A percentile compares a stretch with the other conserved stretches of the same genome.
phyloP scores from a whole-genome alignment of 2,888 invertebrate species.

The Dioctria rufipes region DNA sequence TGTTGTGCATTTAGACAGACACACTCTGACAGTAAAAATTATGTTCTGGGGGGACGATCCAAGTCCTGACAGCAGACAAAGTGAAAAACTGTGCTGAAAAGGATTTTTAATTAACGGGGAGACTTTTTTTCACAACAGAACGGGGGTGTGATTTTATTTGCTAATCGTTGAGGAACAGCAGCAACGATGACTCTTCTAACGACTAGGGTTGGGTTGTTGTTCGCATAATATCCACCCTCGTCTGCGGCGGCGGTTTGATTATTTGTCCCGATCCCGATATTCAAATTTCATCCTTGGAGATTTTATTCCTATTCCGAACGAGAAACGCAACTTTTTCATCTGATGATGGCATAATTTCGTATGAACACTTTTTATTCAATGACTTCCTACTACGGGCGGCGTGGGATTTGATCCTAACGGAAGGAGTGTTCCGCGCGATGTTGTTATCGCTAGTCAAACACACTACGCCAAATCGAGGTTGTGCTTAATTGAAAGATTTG shows the following conservation, averaged over 20 bases:
- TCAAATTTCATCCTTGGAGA: conserved; percentile 58
- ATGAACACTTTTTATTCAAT: conserved; percentile 39
- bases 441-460: conserved; percentile 56
- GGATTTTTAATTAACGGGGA: conserved; percentile 53
- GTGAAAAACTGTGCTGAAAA: conserved; percentile 48
- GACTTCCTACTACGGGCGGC: neutral
- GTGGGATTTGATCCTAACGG: neutral
- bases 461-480: conserved; percentile 36
- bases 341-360: conserved; percentile 41
- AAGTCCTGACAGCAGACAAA: conserved; percentile 42
- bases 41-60: conserved; percentile 31
- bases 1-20: conserved; percentile 11
- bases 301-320: conserved; percentile 50
- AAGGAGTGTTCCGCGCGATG: conserved; percentile 44
- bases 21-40: conserved; percentile 36
- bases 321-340: conserved; percentile 34
- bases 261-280: conserved; percentile 58
- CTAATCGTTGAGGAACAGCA: conserved; percentile 40
- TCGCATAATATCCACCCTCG: conserved; percentile 44
- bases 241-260: conserved; percentile 44
- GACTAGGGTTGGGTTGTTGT: neutral
- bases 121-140: conserved; percentile 21
- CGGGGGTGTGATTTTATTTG: conserved; percentile 39
- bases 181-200: neutral
- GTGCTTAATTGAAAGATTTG: conserved; percentile 56